These are phyloP conservation scores for Pasiphila rectangulata DNA, from an alignment of 2,888 invertebrate species.

Conservation along the genomic window DNA sequence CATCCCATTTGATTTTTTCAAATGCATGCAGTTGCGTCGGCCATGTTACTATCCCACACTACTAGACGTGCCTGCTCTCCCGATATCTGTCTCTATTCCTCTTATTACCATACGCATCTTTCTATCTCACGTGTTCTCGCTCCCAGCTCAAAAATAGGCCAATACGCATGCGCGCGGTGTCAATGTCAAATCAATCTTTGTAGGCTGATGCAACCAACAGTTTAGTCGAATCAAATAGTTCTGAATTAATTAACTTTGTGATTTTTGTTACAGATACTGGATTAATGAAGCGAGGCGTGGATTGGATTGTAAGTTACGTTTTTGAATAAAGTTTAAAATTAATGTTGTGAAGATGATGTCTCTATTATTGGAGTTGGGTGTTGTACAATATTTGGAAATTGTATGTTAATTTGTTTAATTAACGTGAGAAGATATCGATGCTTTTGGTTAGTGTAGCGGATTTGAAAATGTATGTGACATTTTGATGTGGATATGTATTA, in stretches of 20 bases:
- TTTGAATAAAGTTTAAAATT: slow-evolving; percentile 18
- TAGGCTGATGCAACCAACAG: slow-evolving; percentile 72
- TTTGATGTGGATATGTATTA: background rate
- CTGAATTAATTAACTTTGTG: slow-evolving; percentile 40
- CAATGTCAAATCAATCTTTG: slow-evolving; percentile 80
- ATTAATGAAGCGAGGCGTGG: slow-evolving; percentile 35
- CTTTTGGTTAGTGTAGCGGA: background rate
- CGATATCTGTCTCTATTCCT: slow-evolving; percentile 47
- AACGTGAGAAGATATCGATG: background rate
- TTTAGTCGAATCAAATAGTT: slow-evolving; percentile 31
- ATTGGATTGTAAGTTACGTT: slow-evolving; percentile 39
- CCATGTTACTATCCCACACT: slow-evolving; percentile 65
- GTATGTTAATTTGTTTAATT: slow-evolving; percentile 1
- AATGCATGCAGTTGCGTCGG: slow-evolving; percentile 73
- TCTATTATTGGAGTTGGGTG: slow-evolving; percentile 13
- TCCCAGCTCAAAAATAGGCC: slow-evolving; percentile 67
- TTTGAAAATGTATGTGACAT: background rate
- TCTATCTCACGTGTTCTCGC: slow-evolving; percentile 47
- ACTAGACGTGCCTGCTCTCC: slow-evolving; percentile 44
- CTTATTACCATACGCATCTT: slow-evolving; percentile 37
- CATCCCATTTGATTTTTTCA: slow-evolving; percentile 46
- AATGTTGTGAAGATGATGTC: slow-evolving; percentile 15
- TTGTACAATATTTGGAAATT: slow-evolving; percentile 7
- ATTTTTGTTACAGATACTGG: slow-evolving; percentile 49
- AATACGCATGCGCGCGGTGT: slow-evolving; percentile 76